phyloP scores from a whole-genome alignment of 2,888 invertebrate genomes.

The Sphaerophoria rueppellii region DNA sequence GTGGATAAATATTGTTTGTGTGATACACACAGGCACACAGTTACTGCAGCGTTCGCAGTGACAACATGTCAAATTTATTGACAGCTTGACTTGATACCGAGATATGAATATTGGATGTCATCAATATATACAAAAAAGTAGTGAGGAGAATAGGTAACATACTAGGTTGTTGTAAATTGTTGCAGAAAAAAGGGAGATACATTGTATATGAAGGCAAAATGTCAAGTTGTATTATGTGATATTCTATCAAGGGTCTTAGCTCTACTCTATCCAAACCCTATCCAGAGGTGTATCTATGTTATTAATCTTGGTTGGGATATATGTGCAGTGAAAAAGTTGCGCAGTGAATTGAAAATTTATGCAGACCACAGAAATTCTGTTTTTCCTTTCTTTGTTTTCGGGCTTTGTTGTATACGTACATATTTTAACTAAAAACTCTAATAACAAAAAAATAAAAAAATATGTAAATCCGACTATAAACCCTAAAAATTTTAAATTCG shows the following conservation, averaged over 20 bases:
- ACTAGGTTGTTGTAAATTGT: conserved; percentile 17
- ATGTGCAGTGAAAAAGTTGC: conserved; percentile 36
- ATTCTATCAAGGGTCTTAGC: conserved; percentile 18
- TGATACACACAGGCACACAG: neutral
- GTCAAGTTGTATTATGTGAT: conserved; percentile 45
- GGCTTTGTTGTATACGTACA: too few species aligned
- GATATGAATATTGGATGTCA: conserved; percentile 64
- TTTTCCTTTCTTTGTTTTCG: neutral
- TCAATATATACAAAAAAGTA: conserved; percentile 18
- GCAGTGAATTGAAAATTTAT: conserved; percentile 29
- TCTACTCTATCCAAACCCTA: neutral
- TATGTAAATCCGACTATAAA: too few species aligned
- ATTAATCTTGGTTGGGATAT: neutral
- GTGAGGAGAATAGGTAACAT: neutral
- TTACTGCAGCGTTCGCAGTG: conserved; percentile 60
- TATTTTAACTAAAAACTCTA: too few species aligned
- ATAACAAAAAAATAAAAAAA: too few species aligned
- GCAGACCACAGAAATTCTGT: conserved; percentile 48
- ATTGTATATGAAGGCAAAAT: conserved; percentile 31
- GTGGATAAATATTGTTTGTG: neutral
- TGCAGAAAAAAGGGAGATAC: neutral
- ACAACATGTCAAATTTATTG: conserved; percentile 71
- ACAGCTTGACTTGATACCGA: conserved; percentile 63
- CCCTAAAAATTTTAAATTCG: too few species aligned
- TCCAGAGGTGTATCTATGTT: neutral